phyloP scores from a whole-genome alignment of 2,888 invertebrate species.

The Acrobasis consociella region DNA sequence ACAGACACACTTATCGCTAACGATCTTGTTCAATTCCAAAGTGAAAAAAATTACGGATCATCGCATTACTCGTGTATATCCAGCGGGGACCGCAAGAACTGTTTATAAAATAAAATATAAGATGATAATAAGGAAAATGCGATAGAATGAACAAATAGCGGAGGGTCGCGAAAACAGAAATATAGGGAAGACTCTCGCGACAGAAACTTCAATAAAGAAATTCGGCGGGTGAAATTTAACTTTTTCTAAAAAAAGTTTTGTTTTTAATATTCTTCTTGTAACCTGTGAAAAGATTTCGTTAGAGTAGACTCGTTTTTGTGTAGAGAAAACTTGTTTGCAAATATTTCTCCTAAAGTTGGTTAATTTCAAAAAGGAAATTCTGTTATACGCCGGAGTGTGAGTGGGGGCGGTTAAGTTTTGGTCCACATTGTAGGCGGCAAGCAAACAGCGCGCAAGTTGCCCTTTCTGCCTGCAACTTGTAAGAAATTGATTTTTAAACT shows the following conservation, averaged over 20 bases:
- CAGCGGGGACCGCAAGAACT: slow-evolving; percentile 27
- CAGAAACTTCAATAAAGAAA: slow-evolving; percentile 47
- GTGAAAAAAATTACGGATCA: slow-evolving; percentile 23
- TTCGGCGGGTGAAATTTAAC: slow-evolving; percentile 38
- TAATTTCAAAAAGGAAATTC: slow-evolving; percentile 66
- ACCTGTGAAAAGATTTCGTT: slow-evolving; percentile 49
- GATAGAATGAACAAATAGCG: slow-evolving; percentile 41
- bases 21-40: slow-evolving; percentile 17
- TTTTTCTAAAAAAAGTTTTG: slow-evolving; percentile 42
- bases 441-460: slow-evolving; percentile 73
- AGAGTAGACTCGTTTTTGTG: slow-evolving; percentile 47
- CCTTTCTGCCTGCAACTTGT: slow-evolving; percentile 59
- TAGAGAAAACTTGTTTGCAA: slow-evolving; percentile 56
- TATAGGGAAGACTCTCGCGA: slow-evolving; percentile 37
- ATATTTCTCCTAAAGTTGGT: slow-evolving; percentile 63
- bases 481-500: slow-evolving; percentile 80
- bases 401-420: slow-evolving; percentile 55
- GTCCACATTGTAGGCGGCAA: slow-evolving; percentile 53
- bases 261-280: slow-evolving; percentile 49
- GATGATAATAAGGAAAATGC: slow-evolving; percentile 45
- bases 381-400: slow-evolving; percentile 38
- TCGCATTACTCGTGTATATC: slow-evolving; percentile 21
- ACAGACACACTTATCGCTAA: slow-evolving; percentile 5
- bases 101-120: slow-evolving; percentile 42
- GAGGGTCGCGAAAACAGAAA: slow-evolving; percentile 40